These are phyloP conservation scores for Dinoponera quadriceps DNA, from an alignment of 1,140 invertebrate species.

Conservation along the genomic window DNA sequence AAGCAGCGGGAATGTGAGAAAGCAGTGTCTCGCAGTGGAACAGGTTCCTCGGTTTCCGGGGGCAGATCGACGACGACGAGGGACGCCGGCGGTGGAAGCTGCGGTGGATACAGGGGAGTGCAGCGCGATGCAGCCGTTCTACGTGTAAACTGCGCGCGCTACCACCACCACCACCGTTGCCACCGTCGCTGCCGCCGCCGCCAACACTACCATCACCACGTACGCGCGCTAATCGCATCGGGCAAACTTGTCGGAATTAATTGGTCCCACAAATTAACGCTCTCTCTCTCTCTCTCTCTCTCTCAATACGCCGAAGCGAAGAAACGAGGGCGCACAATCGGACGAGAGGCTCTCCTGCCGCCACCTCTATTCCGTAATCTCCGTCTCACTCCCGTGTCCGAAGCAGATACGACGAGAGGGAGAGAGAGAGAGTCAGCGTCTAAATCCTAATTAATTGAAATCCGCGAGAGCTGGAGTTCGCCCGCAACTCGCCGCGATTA, in stretches of 20 bases:
- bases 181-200: conserved; percentile 11
- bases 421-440: not conserved
- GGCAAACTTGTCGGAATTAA: conserved; percentile 85
- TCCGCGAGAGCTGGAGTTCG: not conserved
- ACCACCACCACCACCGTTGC: conserved; percentile 9
- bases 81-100: conserved; percentile 50
- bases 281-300: too few relatives aligned
- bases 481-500: conserved; percentile 1
- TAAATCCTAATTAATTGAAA: conserved; percentile 51
- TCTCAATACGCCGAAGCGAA: conserved; percentile 53
- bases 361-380: conserved; percentile 43
- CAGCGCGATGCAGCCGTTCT: not conserved
- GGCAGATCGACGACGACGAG: conserved; percentile 68
- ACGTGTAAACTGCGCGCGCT: not conserved
- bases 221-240: conserved; percentile 78
- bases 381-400: too few relatives aligned
- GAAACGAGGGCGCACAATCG: not conserved
- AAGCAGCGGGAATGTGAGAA: conserved; percentile 71
- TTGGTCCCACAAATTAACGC: conserved; percentile 85
- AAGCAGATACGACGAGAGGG: not conserved
- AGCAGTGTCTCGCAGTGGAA: conserved; percentile 69
- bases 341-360: conserved; percentile 5
- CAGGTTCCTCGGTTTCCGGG: conserved; percentile 83
- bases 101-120: conserved; percentile 2
- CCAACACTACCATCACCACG: conserved; percentile 43